These are phyloP conservation scores for Porphyrio hochstetteri DNA, from an alignment of 2,113 vertebrate genomes.

Conservation along the genomic window DNA sequence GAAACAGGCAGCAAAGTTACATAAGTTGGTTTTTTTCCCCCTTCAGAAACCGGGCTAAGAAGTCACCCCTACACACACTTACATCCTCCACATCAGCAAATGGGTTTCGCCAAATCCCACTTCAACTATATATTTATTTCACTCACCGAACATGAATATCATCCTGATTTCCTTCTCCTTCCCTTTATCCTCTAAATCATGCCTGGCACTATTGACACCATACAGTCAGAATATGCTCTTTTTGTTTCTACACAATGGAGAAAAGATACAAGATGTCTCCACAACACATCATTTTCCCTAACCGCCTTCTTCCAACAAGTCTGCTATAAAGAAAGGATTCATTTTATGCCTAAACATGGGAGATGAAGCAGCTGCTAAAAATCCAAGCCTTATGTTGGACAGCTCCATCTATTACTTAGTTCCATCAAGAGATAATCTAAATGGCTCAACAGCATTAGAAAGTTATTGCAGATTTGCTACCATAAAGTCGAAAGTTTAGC, in stretches of 20 bases:
- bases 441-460: neutral
- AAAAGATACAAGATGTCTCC: neutral
- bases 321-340: neutral
- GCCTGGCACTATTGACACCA: neutral
- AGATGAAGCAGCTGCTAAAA: neutral
- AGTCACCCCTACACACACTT: neutral
- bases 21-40: neutral
- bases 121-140: neutral
- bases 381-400: neutral
- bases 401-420: neutral
- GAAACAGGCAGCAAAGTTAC: slow-evolving; percentile 14
- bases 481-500: neutral
- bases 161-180: neutral
- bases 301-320: neutral
- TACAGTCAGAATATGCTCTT: neutral
- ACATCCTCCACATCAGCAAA: neutral
- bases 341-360: neutral
- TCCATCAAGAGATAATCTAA: neutral
- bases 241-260: neutral
- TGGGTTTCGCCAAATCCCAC: neutral
- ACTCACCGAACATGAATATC: neutral
- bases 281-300: neutral
- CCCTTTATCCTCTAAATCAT: neutral
- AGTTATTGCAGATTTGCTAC: neutral
- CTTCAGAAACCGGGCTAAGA: slow-evolving; percentile 8